These are phyloP conservation scores for Falco berigora DNA, from an alignment of 2,797 vertebrate species.

Conservation along the genomic window DNA sequence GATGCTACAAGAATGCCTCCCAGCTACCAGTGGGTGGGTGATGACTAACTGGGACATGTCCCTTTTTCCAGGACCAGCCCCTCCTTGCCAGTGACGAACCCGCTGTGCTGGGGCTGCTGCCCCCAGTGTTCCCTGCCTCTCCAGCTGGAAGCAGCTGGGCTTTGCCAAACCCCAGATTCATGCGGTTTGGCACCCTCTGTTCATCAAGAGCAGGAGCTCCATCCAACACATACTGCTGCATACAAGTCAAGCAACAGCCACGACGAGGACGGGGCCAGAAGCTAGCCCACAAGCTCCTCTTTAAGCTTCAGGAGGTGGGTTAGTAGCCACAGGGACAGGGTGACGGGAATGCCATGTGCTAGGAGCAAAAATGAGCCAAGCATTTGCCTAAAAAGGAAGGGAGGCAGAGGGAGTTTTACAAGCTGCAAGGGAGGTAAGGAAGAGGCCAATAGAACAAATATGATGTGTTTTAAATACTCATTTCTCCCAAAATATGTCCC, in stretches of 20 bases:
- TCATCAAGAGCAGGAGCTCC: not conserved
- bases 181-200: slow-evolving; percentile 19
- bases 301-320: slow-evolving; percentile 19
- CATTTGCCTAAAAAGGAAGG: slow-evolving; percentile 9
- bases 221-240: not conserved
- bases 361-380: not conserved
- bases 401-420: slow-evolving; percentile 15
- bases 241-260: not conserved
- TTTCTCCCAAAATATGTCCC: not conserved
- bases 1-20: not conserved
- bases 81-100: not conserved
- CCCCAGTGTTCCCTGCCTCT: not conserved
- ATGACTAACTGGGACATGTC: not conserved
- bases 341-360: slow-evolving; percentile 24
- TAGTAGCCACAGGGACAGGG: slow-evolving; percentile 14
- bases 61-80: not conserved
- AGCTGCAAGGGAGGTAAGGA: slow-evolving; percentile 16
- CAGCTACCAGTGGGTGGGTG: not conserved
- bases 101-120: not conserved
- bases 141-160: not conserved
- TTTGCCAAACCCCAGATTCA: slow-evolving; percentile 32
- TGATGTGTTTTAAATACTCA: not conserved
- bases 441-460: slow-evolving; percentile 17
- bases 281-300: not conserved
- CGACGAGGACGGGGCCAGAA: not conserved